Base-by-base conservation (phyloP, 2,797 vertebrate species). In the Holocentrus rufus region DNA sequence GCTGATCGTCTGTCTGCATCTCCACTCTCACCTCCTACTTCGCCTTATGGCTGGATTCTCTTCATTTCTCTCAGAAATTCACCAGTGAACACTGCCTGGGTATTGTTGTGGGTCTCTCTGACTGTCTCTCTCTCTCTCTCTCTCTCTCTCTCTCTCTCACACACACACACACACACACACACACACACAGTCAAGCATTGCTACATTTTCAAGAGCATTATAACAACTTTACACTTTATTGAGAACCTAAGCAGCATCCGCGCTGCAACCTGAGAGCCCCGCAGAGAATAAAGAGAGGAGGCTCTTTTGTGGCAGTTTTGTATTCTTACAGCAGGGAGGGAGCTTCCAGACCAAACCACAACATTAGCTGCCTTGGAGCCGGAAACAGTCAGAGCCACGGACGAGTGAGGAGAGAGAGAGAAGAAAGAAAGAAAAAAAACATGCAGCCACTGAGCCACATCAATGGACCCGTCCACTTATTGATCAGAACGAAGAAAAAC, bases 321-420 rank as follows among this genome's bases (percentile, higher is more conserved):
- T 30, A 30, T 30, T 55, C 53, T 53, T 74, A 44, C 49, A 75
- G 63, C 44, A 3, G 42, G 61, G 25, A 68, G 34, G 57, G 22
- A 68, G 44, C 56, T 53, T 57, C 18, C 47, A 77, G 57, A 75
- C 49, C 47, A 58, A 18, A 77, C 65, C 63, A 69, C 61, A 76
- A 59, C 63, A 72, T 44, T 0, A 25, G 46, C 44, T 77, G 36
- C 54, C 3, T 50, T 67, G 59, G 77, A 76, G 71, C 31, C 2
- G 14, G 61, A 81, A 79, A 56, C 49, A 66, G 44, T 46, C 57
- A 4, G 68, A 73, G 53, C 25, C 62, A 56, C 54, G 60, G 46
- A 53, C 55, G 30, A 63, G 52, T 75, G 71, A 73, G 25, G 58
- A 4, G 31, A 42, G 9, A 60, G 39, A 63, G 5, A 22, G 22